Conservation (phyloP, 2,113 vertebrate genomes). For the Miniopterus natalensis region DNA sequence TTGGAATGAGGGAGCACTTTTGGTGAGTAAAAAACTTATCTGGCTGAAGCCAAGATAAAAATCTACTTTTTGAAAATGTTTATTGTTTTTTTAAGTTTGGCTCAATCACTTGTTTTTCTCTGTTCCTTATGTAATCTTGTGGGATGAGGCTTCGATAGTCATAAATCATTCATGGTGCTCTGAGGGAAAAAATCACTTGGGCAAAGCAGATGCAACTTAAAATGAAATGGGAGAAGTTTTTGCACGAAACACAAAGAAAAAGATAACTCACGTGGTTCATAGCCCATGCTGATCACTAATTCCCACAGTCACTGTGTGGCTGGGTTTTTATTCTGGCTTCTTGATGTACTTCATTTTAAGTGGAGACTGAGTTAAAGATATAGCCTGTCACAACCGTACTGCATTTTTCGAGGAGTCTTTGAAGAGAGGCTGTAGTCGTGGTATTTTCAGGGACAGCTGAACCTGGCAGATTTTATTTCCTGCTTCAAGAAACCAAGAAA, state of each 20-base stretch:
- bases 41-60: conserved; percentile 44
- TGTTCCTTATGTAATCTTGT: conserved; percentile 72
- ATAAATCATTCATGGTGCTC: conserved; percentile 71
- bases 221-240: conserved; percentile 48
- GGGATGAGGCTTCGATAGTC: conserved; percentile 49
- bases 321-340: background rate
- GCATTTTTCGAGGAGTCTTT: background rate
- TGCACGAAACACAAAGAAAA: conserved; percentile 36
- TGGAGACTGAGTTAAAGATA: conserved; percentile 24
- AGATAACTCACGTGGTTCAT: rapidly evolving
- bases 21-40: conserved; percentile 38
- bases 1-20: background rate
- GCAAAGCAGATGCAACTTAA: conserved; percentile 41
- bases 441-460: background rate
- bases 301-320: background rate
- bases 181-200: background rate
- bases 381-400: background rate
- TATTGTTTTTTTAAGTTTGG: conserved; percentile 63
- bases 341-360: background rate
- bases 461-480: conserved; percentile 14
- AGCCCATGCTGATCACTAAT: background rate
- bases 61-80: conserved; percentile 59
- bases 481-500: conserved; percentile 60
- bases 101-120: conserved; percentile 71
- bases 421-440: background rate